phyloP scores from a whole-genome alignment of 2,113 vertebrate species.

The Atractosteus spatula region DNA sequence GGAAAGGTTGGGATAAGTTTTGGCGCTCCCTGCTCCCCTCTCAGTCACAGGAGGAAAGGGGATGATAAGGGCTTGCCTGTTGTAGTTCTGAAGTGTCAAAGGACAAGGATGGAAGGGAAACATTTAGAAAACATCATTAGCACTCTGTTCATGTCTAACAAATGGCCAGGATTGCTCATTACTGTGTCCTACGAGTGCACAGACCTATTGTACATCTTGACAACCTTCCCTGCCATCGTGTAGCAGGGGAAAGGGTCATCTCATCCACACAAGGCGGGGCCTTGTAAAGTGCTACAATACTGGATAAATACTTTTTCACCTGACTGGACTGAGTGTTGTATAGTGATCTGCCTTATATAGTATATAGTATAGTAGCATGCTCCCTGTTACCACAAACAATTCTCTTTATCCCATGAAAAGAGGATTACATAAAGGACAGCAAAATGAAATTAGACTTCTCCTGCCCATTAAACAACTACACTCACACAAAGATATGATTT shows the following conservation, averaged over 20 bases:
- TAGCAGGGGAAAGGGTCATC: not conserved
- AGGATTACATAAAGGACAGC: not conserved
- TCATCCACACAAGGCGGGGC: not conserved
- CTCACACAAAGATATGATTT: no score
- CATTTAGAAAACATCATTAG: conserved; percentile 60
- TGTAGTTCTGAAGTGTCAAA: conserved; percentile 40
- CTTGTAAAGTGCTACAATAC: not conserved
- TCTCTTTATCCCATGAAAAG: not conserved
- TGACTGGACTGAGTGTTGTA: not conserved
- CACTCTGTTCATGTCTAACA: conserved; percentile 46
- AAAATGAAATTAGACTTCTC: not conserved
- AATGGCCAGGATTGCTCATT: conserved; percentile 45
- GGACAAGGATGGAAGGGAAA: conserved; percentile 26
- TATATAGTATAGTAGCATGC: no score
- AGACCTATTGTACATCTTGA: not conserved
- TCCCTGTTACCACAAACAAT: not conserved
- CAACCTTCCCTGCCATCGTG: not conserved
- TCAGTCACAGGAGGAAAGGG: conserved; percentile 4
- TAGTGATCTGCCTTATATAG: no score
- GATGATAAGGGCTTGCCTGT: conserved; percentile 38
- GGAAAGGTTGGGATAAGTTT: conserved; percentile 18
- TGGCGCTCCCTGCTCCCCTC: not conserved
- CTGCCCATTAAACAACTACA: no score
- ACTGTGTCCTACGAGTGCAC: conserved; percentile 26
- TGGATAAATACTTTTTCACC: conserved; percentile 12